Percentiles rank a stretch among this genome's conserved stretches.
Evolutionary conservation across 2,113 vertebrate genomes (phyloP).

Genomic region (Chaetura pelagica): DNA sequence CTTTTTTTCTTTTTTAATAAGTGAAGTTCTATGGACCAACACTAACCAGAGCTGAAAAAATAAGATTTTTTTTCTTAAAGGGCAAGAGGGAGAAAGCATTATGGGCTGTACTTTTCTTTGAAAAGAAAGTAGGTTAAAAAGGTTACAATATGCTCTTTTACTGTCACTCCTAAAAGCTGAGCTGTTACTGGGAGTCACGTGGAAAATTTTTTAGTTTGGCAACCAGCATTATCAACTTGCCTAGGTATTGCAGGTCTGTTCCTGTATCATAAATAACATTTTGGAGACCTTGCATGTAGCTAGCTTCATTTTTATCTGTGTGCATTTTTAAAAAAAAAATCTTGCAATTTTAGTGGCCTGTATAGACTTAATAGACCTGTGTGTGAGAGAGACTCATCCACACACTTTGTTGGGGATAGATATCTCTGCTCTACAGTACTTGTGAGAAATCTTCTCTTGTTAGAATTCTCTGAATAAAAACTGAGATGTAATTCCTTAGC

Average conservation of each 20-base stretch:
- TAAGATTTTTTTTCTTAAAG: not conserved
- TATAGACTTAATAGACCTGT: not conserved
- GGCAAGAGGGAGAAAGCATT: not conserved
- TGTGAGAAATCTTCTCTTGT: not conserved
- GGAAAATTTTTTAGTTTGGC: not conserved
- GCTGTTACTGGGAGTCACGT: not conserved
- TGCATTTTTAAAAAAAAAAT: not conserved
- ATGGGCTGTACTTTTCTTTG: not conserved
- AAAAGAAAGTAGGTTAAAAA: constrained; percentile 25
- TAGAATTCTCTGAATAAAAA: not conserved
- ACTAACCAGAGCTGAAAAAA: not conserved
- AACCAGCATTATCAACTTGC: not conserved
- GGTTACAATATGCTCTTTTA: not conserved
- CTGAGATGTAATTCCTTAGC: not conserved
- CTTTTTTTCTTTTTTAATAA: not conserved
- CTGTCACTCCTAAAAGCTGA: not conserved
- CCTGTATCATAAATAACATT: not conserved
- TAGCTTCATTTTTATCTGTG: not conserved
- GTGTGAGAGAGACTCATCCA: not conserved
- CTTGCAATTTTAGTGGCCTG: not conserved
- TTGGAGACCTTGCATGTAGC: not conserved
- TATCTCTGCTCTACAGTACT: not conserved
- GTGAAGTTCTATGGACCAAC: not conserved
- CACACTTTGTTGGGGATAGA: rapidly evolving
- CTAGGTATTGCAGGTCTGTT: not conserved